Percentiles rank a stretch among this genome's conserved stretches.
phyloP scores from a whole-genome alignment of 1,140 invertebrate genomes.

The Drosophila insularis region DNA sequence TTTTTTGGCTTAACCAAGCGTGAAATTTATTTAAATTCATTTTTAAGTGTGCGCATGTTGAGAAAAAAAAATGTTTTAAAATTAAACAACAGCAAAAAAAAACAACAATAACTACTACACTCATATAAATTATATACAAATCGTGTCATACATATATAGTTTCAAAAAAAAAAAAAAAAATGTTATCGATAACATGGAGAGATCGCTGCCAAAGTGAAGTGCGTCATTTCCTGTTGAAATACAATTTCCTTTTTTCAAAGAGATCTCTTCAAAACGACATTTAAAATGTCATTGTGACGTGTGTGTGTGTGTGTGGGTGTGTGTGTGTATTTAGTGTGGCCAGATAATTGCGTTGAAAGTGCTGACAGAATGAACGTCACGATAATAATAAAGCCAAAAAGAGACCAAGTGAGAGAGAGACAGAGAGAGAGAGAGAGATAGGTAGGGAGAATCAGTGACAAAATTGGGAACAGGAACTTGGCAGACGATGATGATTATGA shows the following conservation, averaged over 20 bases:
- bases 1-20: slow-evolving; percentile 70
- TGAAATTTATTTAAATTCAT: slow-evolving; percentile 81
- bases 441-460: slow-evolving; percentile 45
- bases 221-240: too few relatives aligned
- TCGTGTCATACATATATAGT: slow-evolving; percentile 10
- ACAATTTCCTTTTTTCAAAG: too few relatives aligned
- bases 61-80: slow-evolving; percentile 43
- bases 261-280: slow-evolving; percentile 26
- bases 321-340: slow-evolving; percentile 50
- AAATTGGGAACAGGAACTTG: slow-evolving; percentile 20
- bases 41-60: slow-evolving; percentile 77
- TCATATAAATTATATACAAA: slow-evolving; percentile 15
- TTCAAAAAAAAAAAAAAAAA: too few relatives aligned
- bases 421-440: slow-evolving; percentile 23
- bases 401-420: slow-evolving; percentile 8
- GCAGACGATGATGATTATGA: slow-evolving; percentile 23
- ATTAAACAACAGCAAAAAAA: slow-evolving; percentile 28
- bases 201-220: too few relatives aligned
- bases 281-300: slow-evolving; percentile 49
- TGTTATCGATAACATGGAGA: too few relatives aligned
- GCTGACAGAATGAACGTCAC: slow-evolving; percentile 66
- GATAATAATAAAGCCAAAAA: slow-evolving; percentile 30
- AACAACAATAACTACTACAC: slow-evolving; percentile 12
- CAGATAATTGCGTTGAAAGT: slow-evolving; percentile 71
- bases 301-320: slow-evolving; percentile 18